A percentile compares a stretch with the other conserved stretches of the same genome.
Evolutionary conservation across 2,797 vertebrate species (phyloP).

Genomic region (Gallirallus australis): DNA sequence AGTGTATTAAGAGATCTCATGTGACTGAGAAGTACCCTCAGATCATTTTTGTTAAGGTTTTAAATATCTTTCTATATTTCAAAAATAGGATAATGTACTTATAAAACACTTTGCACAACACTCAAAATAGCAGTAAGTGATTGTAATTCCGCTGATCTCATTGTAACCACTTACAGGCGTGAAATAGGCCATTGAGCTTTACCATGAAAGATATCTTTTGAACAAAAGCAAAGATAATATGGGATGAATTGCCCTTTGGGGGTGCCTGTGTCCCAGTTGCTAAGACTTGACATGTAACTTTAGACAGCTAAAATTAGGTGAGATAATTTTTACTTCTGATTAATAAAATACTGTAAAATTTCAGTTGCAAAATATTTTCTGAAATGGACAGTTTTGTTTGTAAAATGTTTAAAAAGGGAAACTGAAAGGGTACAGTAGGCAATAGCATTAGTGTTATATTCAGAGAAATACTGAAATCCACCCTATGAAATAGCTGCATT

Average conservation of each 20-base stretch:
- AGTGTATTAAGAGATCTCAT: conserved; percentile 21
- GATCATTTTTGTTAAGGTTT: conserved; percentile 59
- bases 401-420: not conserved
- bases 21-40: conserved; percentile 17
- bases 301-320: not conserved
- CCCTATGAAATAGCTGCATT: not conserved
- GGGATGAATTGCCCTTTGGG: conserved; percentile 47
- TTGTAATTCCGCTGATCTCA: conserved; percentile 63
- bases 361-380: not conserved
- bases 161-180: conserved; percentile 61
- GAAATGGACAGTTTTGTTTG: not conserved
- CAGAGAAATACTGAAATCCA: not conserved
- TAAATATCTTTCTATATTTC: conserved; percentile 65
- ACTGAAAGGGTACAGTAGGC: not conserved
- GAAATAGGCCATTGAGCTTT: conserved; percentile 58
- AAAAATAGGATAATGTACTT: conserved; percentile 69
- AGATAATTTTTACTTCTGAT: not conserved
- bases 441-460: not conserved
- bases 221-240: conserved; percentile 52
- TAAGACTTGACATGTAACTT: not conserved
- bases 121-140: conserved; percentile 65
- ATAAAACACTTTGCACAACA: conserved; percentile 57
- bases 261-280: not conserved
- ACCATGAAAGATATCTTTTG: conserved; percentile 47
- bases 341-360: not conserved